These are phyloP conservation scores for Ara ararauna DNA, from an alignment of 2,797 vertebrate species.

Conservation along the genomic window DNA sequence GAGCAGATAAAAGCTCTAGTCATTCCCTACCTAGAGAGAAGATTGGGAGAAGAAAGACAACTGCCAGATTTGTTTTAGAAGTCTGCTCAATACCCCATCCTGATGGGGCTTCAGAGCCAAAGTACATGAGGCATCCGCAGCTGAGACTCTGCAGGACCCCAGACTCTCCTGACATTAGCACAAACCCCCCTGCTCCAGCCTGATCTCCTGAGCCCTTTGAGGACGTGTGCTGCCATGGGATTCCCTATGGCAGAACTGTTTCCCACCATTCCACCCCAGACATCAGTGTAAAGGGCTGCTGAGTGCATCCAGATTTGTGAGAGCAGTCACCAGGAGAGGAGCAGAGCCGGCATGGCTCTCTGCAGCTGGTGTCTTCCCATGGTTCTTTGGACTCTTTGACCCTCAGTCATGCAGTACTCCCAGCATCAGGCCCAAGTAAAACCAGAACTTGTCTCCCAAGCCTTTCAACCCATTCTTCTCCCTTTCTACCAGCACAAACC, in stretches of 20 bases:
- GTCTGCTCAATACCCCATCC: neutral
- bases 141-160: neutral
- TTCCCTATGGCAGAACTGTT: neutral
- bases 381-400: neutral
- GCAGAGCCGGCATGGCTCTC: fast-evolving
- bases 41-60: neutral
- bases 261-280: neutral
- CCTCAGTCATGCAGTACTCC: neutral
- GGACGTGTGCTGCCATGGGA: fast-evolving
- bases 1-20: neutral
- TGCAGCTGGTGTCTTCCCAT: neutral
- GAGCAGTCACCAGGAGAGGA: neutral
- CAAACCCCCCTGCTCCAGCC: neutral
- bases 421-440: neutral
- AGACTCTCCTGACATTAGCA: neutral
- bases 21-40: neutral
- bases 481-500: neutral
- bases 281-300: neutral
- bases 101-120: neutral
- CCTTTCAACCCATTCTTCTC: neutral
- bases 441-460: neutral
- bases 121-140: neutral
- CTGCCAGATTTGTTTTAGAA: neutral
- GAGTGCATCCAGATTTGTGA: neutral
- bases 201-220: neutral